These are phyloP conservation scores for Bradypodion ventrale DNA, from an alignment of 2,797 vertebrate species.

Conservation along the genomic window DNA sequence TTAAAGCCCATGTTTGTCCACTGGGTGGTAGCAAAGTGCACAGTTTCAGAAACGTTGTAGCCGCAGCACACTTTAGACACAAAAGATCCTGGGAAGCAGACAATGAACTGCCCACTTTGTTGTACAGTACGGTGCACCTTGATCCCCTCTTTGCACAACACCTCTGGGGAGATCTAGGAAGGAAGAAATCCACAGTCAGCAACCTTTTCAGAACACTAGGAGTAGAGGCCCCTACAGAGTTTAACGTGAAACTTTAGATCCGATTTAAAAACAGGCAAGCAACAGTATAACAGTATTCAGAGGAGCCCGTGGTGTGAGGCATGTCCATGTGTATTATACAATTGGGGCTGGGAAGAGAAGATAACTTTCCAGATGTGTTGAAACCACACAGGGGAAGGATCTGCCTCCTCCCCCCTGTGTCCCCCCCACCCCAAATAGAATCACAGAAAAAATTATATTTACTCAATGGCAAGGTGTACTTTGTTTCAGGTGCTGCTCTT, in stretches of 20 bases:
- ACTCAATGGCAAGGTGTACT: neutral
- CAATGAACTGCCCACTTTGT: slow-evolving; percentile 95
- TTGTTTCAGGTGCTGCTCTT: neutral
- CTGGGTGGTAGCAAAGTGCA: slow-evolving; percentile 98
- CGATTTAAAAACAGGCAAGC: neutral
- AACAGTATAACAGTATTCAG: neutral
- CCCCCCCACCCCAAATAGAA: neutral
- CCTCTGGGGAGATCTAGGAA: slow-evolving; percentile 94
- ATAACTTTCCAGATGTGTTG: neutral
- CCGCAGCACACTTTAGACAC: slow-evolving; percentile 98
- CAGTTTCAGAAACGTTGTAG: slow-evolving; percentile 98
- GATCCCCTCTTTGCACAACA: slow-evolving; percentile 95
- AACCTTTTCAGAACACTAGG: neutral
- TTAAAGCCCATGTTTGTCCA: slow-evolving; percentile 98
- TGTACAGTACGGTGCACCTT: slow-evolving; percentile 96
- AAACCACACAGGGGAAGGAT: neutral
- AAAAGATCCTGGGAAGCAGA: slow-evolving; percentile 97
- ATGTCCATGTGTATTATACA: neutral
- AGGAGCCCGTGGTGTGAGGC: too few relatives aligned
- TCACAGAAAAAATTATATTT: neutral
- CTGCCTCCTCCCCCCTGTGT: too few relatives aligned
- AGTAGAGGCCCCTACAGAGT: too few relatives aligned
- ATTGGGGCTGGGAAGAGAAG: neutral
- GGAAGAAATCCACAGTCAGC: neutral
- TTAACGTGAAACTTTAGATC: neutral